phyloP scores from a whole-genome alignment of 2,113 vertebrate genomes.

The Brienomyrus brachyistius region DNA sequence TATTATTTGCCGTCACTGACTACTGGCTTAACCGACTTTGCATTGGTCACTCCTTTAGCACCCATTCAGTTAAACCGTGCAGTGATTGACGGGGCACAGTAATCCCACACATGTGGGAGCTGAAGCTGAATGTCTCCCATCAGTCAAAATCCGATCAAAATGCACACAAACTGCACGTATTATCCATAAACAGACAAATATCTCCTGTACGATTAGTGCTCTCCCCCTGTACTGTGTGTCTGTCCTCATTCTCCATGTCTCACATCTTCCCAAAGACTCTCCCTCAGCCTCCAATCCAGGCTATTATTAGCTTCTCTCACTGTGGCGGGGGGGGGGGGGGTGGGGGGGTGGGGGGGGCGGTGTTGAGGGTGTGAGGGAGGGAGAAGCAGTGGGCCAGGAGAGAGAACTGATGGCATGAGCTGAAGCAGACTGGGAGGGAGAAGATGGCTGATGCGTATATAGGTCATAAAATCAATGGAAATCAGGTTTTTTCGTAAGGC shows the following conservation, averaged over 20 bases:
- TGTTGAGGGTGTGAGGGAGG: conserved; percentile 5
- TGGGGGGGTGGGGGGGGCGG: too few species aligned
- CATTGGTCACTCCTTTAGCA: not conserved
- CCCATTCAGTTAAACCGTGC: not conserved
- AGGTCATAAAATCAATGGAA: conserved; percentile 71
- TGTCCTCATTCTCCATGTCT: conserved; percentile 18
- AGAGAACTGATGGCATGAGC: not conserved
- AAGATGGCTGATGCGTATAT: conserved; percentile 54
- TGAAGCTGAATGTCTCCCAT: not conserved
- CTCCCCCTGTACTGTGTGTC: not conserved
- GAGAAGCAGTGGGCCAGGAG: conserved; percentile 5
- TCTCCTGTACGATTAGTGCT: not conserved
- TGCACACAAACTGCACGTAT: not conserved
- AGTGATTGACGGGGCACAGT: not conserved
- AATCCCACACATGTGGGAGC: not conserved
- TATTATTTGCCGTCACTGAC: not conserved
- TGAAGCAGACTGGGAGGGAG: not conserved
- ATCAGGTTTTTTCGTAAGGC: conserved; percentile 58
- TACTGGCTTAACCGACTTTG: not conserved
- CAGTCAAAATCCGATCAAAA: not conserved
- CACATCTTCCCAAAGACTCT: conserved; percentile 19
- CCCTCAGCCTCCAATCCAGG: conserved; percentile 2
- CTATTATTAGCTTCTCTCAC: conserved; percentile 17
- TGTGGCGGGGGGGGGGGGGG: not conserved
- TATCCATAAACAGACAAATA: not conserved